A percentile compares a stretch with the other conserved stretches of the same genome.
Evolutionary conservation across 2,113 vertebrate species (phyloP).

Genomic region (Isichthys henryi): DNA sequence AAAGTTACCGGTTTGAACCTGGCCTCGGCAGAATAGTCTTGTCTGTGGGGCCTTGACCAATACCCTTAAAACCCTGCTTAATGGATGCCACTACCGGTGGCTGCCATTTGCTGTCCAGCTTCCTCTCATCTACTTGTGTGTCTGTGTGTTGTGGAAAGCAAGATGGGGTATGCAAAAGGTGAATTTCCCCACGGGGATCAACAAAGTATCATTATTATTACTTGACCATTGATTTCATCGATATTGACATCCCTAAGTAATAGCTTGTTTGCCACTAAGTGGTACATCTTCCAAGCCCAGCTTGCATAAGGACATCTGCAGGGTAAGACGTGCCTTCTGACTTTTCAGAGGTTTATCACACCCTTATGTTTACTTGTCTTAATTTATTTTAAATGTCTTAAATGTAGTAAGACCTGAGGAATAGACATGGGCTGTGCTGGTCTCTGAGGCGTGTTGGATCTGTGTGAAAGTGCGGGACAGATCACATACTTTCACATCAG

Average conservation of each 20-base stretch:
- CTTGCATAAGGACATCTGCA: background rate
- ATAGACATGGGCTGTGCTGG: background rate
- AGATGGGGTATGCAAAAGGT: too few relatives aligned
- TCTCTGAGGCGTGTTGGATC: background rate
- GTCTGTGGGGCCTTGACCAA: too few relatives aligned
- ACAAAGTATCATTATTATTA: background rate
- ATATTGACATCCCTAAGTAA: background rate
- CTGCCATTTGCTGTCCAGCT: too few relatives aligned
- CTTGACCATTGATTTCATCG: background rate
- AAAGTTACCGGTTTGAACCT: too few relatives aligned
- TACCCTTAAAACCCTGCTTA: too few relatives aligned
- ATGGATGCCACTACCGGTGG: too few relatives aligned
- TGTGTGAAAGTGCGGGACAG: background rate
- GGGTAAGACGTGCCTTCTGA: background rate
- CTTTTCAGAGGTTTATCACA: background rate
- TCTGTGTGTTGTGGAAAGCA: too few relatives aligned
- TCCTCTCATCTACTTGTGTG: too few relatives aligned
- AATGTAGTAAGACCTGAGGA: background rate
- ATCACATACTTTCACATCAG: background rate
- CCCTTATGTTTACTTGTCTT: background rate
- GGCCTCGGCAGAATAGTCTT: too few relatives aligned
- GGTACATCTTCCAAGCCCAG: background rate
- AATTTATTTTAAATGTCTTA: background rate
- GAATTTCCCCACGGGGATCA: background rate
- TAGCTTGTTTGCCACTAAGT: background rate